Conservation (phyloP, 2,888 invertebrate species). For the Harpalus rufipes region DNA sequence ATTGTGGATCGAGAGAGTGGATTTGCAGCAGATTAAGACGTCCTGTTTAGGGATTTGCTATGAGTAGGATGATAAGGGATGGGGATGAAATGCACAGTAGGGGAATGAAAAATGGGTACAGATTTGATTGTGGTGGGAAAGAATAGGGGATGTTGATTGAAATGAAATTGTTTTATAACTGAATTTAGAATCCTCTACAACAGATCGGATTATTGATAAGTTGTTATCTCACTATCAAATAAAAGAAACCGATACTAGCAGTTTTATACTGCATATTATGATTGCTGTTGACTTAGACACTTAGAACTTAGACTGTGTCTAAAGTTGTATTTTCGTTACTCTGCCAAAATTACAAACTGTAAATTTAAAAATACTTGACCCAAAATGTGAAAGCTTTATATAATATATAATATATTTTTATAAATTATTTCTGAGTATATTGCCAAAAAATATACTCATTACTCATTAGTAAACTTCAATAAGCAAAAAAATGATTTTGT, state of each 20-base stretch:
- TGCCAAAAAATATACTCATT: too few relatives aligned
- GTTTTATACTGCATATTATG: not conserved
- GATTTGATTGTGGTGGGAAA: conserved; percentile 48
- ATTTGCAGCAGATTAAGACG: conserved; percentile 45
- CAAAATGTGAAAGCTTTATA: too few relatives aligned
- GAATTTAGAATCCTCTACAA: conserved; percentile 29
- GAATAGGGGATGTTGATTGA: conserved; percentile 43
- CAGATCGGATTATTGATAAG: conserved; percentile 3
- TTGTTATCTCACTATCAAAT: not conserved
- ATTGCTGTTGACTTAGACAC: too few relatives aligned
- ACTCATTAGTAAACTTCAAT: too few relatives aligned
- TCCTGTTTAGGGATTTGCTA: conserved; percentile 50
- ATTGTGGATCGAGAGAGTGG: conserved; percentile 31
- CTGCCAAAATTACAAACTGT: too few relatives aligned
- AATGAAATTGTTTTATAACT: conserved; percentile 48
- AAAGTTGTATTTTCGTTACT: too few relatives aligned
- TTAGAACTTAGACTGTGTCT: too few relatives aligned
- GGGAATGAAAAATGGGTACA: conserved; percentile 42
- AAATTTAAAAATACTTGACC: too few relatives aligned
- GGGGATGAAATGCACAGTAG: conserved; percentile 25
- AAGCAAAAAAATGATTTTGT: too few relatives aligned
- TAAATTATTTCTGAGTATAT: too few relatives aligned
- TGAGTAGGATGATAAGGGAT: conserved; percentile 48
- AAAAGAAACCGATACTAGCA: not conserved
- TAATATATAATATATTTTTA: too few relatives aligned